Evolutionary conservation across 64 coral and sea anemone genomes (phyloP).

Genomic region (Astreopora myriophthalma): DNA sequence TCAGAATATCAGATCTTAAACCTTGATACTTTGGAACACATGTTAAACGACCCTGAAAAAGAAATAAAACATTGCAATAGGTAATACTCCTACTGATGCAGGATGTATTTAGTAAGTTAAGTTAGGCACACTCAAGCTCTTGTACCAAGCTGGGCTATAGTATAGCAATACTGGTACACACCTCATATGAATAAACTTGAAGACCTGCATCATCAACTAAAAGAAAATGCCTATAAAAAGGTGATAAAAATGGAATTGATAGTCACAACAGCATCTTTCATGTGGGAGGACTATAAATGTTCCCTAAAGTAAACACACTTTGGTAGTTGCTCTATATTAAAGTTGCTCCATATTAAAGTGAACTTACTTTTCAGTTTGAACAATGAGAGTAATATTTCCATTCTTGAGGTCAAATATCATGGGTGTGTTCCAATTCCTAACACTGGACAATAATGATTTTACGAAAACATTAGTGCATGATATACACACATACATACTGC

Average conservation of each 20-base stretch:
- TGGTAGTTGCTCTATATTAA: not conserved
- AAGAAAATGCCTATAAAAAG: conserved; percentile 83
- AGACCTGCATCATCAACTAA: conserved; percentile 95
- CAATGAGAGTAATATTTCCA: conserved; percentile 89
- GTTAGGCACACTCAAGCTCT: too few relatives aligned
- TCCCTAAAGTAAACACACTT: not conserved
- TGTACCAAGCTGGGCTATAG: not conserved
- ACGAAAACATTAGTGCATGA: not conserved
- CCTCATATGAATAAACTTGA: conserved; percentile 98
- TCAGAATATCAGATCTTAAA: conserved; percentile 84
- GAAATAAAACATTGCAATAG: not conserved
- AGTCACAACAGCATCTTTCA: too few relatives aligned
- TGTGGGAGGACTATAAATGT: too few relatives aligned
- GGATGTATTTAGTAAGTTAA: too few relatives aligned
- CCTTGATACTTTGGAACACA: conserved; percentile 90
- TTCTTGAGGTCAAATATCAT: conserved; percentile 99
- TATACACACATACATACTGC: too few relatives aligned
- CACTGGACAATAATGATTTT: conserved; percentile 16
- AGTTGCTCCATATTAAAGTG: not conserved
- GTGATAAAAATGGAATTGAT: not conserved
- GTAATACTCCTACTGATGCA: too few relatives aligned
- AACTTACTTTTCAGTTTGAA: conserved; percentile 70
- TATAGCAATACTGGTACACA: not conserved
- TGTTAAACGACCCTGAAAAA: conserved; percentile 77
- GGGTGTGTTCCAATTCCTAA: conserved; percentile 96